Percentiles rank a stretch among this genome's conserved stretches.
phyloP scores from a whole-genome alignment of 2,113 vertebrate species.

The Clarias batrachus region DNA sequence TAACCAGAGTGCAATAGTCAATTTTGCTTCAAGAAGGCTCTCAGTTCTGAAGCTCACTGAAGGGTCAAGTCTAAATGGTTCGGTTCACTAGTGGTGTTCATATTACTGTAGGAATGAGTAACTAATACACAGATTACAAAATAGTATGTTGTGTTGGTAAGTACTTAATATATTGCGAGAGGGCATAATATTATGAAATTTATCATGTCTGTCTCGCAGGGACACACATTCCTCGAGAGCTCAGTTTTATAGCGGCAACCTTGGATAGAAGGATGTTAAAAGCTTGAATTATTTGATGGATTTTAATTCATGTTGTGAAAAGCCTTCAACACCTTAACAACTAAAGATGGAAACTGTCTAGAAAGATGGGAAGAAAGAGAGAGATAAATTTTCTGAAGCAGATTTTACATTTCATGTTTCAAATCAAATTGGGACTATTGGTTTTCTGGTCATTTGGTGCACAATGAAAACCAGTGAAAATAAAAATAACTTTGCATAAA shows the following conservation, averaged over 20 bases:
- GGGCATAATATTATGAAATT: not conserved
- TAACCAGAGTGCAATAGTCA: too few relatives aligned
- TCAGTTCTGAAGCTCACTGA: too few relatives aligned
- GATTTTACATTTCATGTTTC: not conserved
- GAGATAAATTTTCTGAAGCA: not conserved
- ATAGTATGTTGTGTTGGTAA: not conserved
- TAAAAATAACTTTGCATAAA: not conserved
- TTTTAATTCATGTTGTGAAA: constrained; percentile 9
- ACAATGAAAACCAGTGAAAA: not conserved
- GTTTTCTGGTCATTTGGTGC: not conserved
- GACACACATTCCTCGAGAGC: not conserved
- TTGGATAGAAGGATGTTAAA: constrained; percentile 45
- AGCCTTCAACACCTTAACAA: constrained; percentile 38
- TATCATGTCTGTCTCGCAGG: not conserved
- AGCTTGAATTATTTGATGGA: constrained; percentile 48
- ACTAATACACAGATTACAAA: not conserved
- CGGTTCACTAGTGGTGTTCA: too few relatives aligned
- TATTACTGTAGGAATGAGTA: not conserved
- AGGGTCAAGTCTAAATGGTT: too few relatives aligned
- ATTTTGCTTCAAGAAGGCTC: too few relatives aligned
- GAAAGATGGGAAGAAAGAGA: not conserved
- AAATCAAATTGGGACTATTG: not conserved
- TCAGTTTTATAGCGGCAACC: constrained; percentile 15
- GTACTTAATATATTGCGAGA: not conserved
- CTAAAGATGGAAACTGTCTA: not conserved